Evolutionary conservation across 2,888 invertebrate species (phyloP), one percentile per base, ranked within the genome.

Genomic region (Spialia ferax): DNA sequence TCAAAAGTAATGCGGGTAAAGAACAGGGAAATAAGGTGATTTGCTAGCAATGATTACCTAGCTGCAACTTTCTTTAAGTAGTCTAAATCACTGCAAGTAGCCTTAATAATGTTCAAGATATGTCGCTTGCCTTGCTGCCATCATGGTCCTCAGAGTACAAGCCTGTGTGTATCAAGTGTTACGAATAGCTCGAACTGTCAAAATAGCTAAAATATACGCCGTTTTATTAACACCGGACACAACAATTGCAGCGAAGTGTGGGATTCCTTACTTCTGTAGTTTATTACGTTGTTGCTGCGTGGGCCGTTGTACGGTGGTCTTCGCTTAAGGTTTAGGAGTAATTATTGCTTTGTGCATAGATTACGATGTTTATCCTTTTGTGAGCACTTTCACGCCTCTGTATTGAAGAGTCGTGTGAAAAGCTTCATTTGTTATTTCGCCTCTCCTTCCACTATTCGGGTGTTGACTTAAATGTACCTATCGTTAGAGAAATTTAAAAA

Each of bases 131-230:
- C 15, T 42, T 42, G 6, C 15, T 42, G 6, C 15, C n/a, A 26
- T 65, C 11, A 42, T 66, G 71, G 65, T 54, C 2, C 23, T 29
- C 70, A 68, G 56, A 32, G 74, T 20, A 7, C 6, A 7, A 0
- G 26, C 0, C 84, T n/a, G 77, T 90, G 78, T 83, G 87, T 88
- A 76, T 69, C 66, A 64, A 59, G 70, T 75, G 81, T 85, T 88
- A 88, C 85, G 78, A 89, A 91, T 87, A 87, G 89, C 88, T 89
- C 75, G 81, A 89, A 89, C 91, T 92, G 93, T 93, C 93, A 93
- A 92, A 92, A 92, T 92, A 89, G 87, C 84, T 93, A 88, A 92
- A 90, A 91, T 93, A 92, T 92, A 88, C 77, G 83, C 81, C 89
- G 88, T 92, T 93, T 91, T 91, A 92, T 91, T 91, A 92, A 89